phyloP scores from a whole-genome alignment of 2,113 vertebrate species.

The Arvicanthis niloticus region DNA sequence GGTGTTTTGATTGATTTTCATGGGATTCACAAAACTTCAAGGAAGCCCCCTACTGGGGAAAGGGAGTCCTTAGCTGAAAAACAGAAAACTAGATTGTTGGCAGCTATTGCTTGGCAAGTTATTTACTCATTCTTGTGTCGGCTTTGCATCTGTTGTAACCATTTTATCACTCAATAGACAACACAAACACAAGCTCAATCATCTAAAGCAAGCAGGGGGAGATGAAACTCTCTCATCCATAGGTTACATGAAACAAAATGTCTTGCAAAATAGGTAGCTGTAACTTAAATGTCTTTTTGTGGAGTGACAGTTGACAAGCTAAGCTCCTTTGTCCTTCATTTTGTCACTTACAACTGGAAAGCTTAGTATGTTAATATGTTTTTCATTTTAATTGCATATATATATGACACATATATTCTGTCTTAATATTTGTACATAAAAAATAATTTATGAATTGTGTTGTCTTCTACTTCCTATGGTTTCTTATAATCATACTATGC shows the following conservation, averaged over 20 bases:
- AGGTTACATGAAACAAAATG: not conserved
- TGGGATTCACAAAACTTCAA: constrained; percentile 44
- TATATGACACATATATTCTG: not conserved
- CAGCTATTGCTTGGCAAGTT: not conserved
- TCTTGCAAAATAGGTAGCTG: not conserved
- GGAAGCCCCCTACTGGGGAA: not conserved
- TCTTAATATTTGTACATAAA: not conserved
- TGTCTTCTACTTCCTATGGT: not conserved
- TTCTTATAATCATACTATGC: not conserved
- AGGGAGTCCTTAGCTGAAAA: not conserved
- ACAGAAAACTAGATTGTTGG: not conserved
- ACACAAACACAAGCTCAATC: not conserved
- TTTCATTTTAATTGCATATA: constrained; percentile 12
- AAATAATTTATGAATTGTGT: not conserved
- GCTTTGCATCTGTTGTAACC: not conserved
- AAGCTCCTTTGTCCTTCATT: not conserved
- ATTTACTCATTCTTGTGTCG: not conserved
- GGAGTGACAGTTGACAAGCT: not conserved
- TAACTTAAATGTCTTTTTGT: not conserved
- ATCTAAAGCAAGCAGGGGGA: not conserved
- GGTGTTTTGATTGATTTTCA: constrained; percentile 54
- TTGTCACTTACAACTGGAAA: constrained; percentile 33
- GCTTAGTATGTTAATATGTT: not conserved
- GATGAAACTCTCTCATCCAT: not conserved
- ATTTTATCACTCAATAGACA: not conserved